phyloP scores from a whole-genome alignment of 1,140 invertebrate genomes.

The Pentalonia nigronervosa region DNA sequence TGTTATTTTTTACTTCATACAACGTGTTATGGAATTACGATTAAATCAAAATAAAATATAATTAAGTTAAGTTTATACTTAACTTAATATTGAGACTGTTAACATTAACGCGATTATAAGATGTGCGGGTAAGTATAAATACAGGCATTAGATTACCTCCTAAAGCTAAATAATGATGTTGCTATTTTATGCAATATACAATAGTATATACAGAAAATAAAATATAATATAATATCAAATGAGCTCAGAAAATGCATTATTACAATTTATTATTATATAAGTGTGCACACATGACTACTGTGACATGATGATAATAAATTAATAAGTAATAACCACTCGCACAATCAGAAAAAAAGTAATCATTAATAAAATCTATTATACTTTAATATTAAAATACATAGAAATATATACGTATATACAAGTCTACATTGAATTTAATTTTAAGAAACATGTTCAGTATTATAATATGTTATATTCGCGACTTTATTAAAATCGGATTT shows the following conservation, averaged over 20 bases:
- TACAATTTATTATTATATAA: not conserved
- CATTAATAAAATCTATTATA: no score
- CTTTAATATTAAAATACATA: not conserved
- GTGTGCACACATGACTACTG: not conserved
- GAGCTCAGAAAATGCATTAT: not conserved
- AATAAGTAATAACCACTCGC: not conserved
- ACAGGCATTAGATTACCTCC: not conserved
- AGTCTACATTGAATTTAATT: not conserved
- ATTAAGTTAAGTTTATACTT: no score
- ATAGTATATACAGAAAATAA: not conserved
- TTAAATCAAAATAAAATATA: not conserved
- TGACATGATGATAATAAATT: not conserved
- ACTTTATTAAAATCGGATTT: not conserved
- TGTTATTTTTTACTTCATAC: not conserved
- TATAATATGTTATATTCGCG: not conserved
- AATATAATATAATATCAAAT: not conserved
- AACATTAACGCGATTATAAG: not conserved
- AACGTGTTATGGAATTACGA: not conserved
- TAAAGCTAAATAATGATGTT: not conserved
- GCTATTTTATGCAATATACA: not conserved
- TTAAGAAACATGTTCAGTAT: not conserved
- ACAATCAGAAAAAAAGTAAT: not conserved
- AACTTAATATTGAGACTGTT: not conserved
- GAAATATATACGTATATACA: not conserved
- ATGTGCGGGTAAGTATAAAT: not conserved